phyloP scores from a whole-genome alignment of 2,797 vertebrate genomes.

The Gymnoscopelus microlampas region DNA sequence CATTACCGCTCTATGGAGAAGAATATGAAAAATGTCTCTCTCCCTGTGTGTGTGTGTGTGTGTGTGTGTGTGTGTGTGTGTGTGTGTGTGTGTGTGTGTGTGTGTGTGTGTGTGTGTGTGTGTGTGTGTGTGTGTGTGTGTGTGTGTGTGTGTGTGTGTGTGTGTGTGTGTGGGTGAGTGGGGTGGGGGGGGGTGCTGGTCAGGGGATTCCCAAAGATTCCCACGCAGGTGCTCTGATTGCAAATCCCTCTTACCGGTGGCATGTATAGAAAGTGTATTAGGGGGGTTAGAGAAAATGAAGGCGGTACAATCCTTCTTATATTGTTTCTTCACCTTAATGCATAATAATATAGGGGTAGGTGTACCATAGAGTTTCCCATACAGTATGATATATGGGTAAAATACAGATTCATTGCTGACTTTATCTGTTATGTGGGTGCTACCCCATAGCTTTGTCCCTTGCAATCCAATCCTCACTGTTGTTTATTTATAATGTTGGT shows the following conservation, averaged over 20 bases:
- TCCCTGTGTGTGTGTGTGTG: conserved; percentile 8
- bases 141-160: conserved; percentile 24
- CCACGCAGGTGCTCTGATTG: conserved; percentile 51
- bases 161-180: conserved; percentile 21
- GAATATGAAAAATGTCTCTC: conserved; percentile 13
- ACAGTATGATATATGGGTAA: no score
- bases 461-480: no score
- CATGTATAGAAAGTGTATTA: background rate
- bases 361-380: no score
- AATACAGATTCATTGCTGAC: no score
- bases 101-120: conserved; percentile 36
- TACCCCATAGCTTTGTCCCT: background rate
- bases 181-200: conserved; percentile 32
- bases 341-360: no score
- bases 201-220: conserved; percentile 49
- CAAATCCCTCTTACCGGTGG: conserved; percentile 33
- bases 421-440: background rate
- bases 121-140: conserved; percentile 15
- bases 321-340: no score
- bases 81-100: conserved; percentile 18
- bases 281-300: no score
- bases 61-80: conserved; percentile 10
- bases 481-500: background rate
- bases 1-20: conserved; percentile 64
- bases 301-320: no score